Evolutionary conservation across 2,797 vertebrate genomes (phyloP).

Genomic region (Neosilurus mollespiculum): DNA sequence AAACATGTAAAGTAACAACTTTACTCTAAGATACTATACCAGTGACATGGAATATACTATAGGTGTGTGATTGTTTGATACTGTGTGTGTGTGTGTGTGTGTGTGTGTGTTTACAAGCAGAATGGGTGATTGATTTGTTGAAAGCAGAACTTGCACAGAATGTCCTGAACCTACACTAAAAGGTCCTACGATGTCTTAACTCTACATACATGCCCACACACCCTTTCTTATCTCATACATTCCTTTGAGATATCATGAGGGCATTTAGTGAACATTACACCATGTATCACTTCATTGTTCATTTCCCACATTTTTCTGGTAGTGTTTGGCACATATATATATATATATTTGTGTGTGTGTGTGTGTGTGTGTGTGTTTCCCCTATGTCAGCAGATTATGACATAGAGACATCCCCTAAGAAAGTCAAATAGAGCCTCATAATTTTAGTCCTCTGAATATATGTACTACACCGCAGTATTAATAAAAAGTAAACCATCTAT

Average conservation of each 20-base stretch:
- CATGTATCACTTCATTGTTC: not conserved
- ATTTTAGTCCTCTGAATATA: not conserved
- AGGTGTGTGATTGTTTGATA: not conserved
- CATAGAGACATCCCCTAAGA: not conserved
- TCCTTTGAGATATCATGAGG: not conserved
- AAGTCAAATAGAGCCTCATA: not conserved
- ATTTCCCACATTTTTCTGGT: not conserved
- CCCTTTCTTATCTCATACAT: not conserved
- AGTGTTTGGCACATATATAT: not conserved
- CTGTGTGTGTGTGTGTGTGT: not conserved
- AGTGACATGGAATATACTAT: not conserved
- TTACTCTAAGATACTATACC: not conserved
- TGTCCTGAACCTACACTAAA: slow-evolving; percentile 18
- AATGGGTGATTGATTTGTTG: not conserved
- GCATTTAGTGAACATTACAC: not conserved
- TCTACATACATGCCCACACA: not conserved
- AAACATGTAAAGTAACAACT: not conserved
- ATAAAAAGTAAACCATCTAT: slow-evolving; percentile 19
- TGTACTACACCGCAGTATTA: not conserved
- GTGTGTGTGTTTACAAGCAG: slow-evolving; percentile 7
- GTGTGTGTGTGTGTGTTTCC: no score
- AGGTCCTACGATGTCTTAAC: slow-evolving; percentile 32
- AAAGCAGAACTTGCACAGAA: not conserved
- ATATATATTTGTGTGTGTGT: no score
- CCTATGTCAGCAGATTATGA: not conserved